Evolutionary conservation across 2,113 vertebrate genomes (phyloP).

Genomic region (Oreotrochilus melanogaster): DNA sequence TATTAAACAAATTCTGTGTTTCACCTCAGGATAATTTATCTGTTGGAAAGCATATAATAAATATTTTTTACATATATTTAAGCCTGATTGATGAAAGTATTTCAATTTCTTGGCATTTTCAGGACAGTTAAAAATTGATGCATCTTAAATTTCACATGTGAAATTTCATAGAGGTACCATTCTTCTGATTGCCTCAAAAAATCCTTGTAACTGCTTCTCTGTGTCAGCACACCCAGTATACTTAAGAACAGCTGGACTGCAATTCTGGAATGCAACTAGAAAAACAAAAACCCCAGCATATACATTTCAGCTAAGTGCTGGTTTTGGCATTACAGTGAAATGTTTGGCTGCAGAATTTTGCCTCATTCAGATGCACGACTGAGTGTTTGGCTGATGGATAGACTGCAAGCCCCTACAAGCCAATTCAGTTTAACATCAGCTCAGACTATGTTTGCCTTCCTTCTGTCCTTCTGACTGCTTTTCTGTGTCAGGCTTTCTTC

Average conservation of each 20-base stretch:
- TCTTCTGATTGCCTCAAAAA: conserved; percentile 34
- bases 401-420: not conserved
- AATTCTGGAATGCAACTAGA: conserved; percentile 4
- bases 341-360: conserved; percentile 42
- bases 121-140: not conserved
- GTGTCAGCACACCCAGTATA: not conserved
- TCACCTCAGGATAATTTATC: conserved; percentile 44
- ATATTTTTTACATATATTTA: conserved; percentile 22
- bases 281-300: conserved; percentile 5
- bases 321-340: conserved; percentile 41
- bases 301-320: conserved; percentile 38
- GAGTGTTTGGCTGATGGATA: conserved; percentile 51
- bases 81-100: conserved; percentile 4
- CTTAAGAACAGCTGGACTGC: not conserved
- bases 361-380: not conserved
- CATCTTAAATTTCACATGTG: conserved; percentile 27
- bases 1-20: not conserved
- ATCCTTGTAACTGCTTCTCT: not conserved
- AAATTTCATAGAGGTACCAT: conserved; percentile 41
- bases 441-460: not conserved
- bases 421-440: conserved; percentile 12
- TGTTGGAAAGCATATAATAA: not conserved
- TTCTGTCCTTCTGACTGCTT: not conserved
- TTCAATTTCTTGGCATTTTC: conserved; percentile 52
- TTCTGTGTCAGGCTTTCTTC: conserved; percentile 25